Evolutionary conservation across 2,888 invertebrate genomes (phyloP).

Genomic region (Amorpha juglandis): DNA sequence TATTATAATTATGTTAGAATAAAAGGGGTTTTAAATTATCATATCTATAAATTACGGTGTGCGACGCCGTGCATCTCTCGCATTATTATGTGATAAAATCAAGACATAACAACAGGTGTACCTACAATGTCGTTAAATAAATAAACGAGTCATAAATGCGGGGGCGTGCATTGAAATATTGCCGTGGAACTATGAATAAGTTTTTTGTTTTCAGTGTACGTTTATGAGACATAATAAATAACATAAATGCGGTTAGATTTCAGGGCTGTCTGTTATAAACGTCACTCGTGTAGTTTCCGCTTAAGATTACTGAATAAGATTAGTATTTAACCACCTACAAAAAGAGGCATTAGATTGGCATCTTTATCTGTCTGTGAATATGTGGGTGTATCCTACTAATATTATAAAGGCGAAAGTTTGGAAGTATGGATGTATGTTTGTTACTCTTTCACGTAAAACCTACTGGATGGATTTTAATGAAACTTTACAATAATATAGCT

Average conservation of each 20-base stretch:
- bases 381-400: no score
- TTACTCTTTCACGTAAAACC: no score
- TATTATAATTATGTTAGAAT: no score
- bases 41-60: slow-evolving; percentile 24
- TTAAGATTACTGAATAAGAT: background rate
- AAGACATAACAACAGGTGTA: slow-evolving; percentile 19
- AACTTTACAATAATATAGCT: no score
- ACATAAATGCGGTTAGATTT: background rate
- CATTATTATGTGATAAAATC: slow-evolving; percentile 32
- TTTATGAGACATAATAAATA: background rate
- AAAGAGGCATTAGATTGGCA: no score
- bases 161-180: slow-evolving; percentile 19
- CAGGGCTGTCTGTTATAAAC: background rate
- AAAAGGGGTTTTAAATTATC: background rate
- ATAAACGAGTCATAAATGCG: slow-evolving; percentile 20
- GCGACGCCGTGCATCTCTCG: slow-evolving; percentile 35
- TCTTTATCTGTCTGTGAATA: no score
- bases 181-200: slow-evolving; percentile 13
- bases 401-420: no score
- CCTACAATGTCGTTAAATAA: slow-evolving; percentile 13
- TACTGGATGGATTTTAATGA: no score
- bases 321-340: no score
- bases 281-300: background rate
- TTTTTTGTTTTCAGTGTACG: slow-evolving; percentile 2
- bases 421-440: no score